Conservation (phyloP, 2,888 invertebrate species). For the Leptopilina myrica region DNA sequence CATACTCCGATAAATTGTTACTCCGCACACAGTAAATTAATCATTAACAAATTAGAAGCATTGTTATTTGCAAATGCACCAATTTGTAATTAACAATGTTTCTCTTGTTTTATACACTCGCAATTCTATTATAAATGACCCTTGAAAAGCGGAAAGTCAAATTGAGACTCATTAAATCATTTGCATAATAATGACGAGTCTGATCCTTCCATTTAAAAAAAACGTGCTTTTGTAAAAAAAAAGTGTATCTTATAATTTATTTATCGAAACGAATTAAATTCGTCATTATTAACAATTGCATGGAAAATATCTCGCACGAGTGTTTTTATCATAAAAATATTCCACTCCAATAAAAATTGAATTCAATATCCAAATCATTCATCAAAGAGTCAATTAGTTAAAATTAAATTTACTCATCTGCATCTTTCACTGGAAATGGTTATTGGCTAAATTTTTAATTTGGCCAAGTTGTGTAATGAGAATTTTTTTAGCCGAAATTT, state of each 20-base stretch:
- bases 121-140: background rate
- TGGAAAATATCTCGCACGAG: background rate
- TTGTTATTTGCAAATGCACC: background rate
- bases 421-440: background rate
- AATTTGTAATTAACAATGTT: background rate
- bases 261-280: background rate
- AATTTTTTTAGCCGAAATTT: background rate
- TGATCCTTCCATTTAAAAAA: background rate
- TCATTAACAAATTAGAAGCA: no score
- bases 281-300: no score
- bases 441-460: slow-evolving; percentile 21
- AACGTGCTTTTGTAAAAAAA: background rate
- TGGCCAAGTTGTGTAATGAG: background rate
- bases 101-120: background rate
- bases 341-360: background rate
- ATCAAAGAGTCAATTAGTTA: slow-evolving; percentile 4
- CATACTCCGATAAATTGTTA: no score
- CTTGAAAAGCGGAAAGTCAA: slow-evolving; percentile 32
- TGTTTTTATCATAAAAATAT: background rate
- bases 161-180: slow-evolving; percentile 10
- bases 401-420: background rate
- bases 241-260: background rate
- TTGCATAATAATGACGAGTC: slow-evolving; percentile 7
- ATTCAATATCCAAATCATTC: background rate
- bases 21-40: no score